Percentiles rank a stretch among this genome's conserved stretches.
Conservation (phyloP, 2,888 invertebrate genomes). For the Tribolium freemani region DNA sequence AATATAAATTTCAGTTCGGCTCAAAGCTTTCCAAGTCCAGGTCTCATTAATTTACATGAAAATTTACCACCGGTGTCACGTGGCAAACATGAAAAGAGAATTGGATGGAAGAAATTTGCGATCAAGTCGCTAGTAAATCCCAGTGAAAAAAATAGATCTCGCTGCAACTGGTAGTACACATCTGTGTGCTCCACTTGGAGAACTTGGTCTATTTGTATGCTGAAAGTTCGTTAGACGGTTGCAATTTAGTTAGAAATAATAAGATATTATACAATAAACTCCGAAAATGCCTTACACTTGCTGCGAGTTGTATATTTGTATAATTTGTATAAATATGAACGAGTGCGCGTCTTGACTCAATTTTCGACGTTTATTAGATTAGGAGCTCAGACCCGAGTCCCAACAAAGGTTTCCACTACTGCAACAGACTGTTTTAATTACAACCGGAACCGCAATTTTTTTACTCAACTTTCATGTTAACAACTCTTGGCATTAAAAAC, state of each 20-base stretch:
- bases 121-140: slow-evolving; percentile 2
- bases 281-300: slow-evolving; percentile 22
- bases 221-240: neutral
- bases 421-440: slow-evolving; percentile 31
- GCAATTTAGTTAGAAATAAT: slow-evolving; percentile 21
- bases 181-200: slow-evolving; percentile 8
- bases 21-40: slow-evolving; percentile 37
- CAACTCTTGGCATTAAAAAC: slow-evolving; percentile 7
- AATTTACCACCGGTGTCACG: slow-evolving; percentile 35
- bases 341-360: slow-evolving; percentile 28
- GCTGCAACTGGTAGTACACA: neutral
- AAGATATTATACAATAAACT: slow-evolving; percentile 18
- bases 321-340: slow-evolving; percentile 33
- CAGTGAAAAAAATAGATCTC: neutral
- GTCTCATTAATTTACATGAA: slow-evolving; percentile 44
- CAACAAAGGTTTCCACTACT: slow-evolving; percentile 15
- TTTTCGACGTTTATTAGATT: slow-evolving; percentile 10
- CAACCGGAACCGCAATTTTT: slow-evolving; percentile 22
- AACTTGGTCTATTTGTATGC: slow-evolving; percentile 13
- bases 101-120: slow-evolving; percentile 26
- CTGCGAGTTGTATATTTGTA: slow-evolving; percentile 26
- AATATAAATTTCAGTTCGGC: slow-evolving; percentile 39
- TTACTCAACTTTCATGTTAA: slow-evolving; percentile 16
- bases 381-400: slow-evolving; percentile 3
- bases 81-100: slow-evolving; percentile 36